A percentile compares a stretch with the other conserved stretches of the same genome.
Evolutionary conservation across 2,113 vertebrate species (phyloP).

Genomic region (Apodemus sylvaticus): DNA sequence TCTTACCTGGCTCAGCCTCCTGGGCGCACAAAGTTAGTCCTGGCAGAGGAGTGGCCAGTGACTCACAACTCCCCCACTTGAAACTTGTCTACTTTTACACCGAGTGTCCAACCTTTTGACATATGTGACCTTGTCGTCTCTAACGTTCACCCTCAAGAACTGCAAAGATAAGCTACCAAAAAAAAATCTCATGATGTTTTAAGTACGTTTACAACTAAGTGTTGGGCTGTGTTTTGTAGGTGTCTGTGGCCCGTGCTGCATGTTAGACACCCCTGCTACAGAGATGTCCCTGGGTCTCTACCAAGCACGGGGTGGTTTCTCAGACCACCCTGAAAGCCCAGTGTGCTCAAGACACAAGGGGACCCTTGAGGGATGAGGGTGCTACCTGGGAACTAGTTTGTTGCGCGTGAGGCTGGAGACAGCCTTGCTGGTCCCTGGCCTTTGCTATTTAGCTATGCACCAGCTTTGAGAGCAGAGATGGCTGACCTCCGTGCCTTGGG

Average conservation of each 20-base stretch:
- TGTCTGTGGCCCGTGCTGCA: background rate
- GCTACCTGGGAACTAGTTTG: background rate
- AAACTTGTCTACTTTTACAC: background rate
- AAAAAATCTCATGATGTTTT: background rate
- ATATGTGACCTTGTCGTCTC: background rate
- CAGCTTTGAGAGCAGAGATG: background rate
- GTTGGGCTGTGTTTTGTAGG: background rate
- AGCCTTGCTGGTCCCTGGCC: fast-evolving
- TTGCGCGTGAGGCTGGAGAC: background rate
- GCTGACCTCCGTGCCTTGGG: background rate
- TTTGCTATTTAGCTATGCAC: background rate
- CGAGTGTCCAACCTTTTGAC: background rate
- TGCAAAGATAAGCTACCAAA: background rate
- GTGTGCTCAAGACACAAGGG: background rate
- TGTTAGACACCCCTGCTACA: background rate
- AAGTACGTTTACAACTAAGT: background rate
- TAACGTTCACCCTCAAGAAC: background rate
- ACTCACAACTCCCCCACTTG: background rate
- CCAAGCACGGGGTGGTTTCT: background rate
- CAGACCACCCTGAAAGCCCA: background rate
- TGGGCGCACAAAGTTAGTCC: background rate
- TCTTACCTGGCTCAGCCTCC: background rate
- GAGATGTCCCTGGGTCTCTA: background rate
- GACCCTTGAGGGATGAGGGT: background rate
- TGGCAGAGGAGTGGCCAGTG: background rate